Evolutionary conservation across 2,797 vertebrate genomes (phyloP), one percentile per base, ranked within the genome.

Genomic region (Acanthurus leucopareius): DNA sequence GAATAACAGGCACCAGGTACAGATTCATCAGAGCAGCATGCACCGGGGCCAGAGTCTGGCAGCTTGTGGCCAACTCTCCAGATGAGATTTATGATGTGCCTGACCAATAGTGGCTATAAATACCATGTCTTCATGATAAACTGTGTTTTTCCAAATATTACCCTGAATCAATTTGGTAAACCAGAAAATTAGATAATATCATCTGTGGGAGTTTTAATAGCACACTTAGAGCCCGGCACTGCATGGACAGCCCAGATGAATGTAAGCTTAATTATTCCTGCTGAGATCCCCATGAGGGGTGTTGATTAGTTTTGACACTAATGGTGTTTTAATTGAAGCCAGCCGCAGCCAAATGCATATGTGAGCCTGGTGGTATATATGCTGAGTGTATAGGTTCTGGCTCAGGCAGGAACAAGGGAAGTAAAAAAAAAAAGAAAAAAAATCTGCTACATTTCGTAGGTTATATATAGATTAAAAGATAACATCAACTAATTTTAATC

Each of bases 291-390:
- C 62, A 35, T 25, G 76, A 75, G 75, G 85, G 86, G 90, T 91
- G 91, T 92, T 91, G 93, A 94, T 94, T 91, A 83, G 81, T 80
- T 91, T 81, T 93, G 92, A 93, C 94, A 95, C 92, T 93, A 93
- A 94, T 93, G 83, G 89, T 69, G 90, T 93, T 94, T 94, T 95
- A 95, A 95, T 95, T 92, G 88, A 90, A 94, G 90, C 88, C 93
- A 94, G 92, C 62, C 89, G 62, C 52, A 44, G 90, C 88, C 91
- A 75, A 86, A 93, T 80, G 78, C 81, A 35, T 7, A 92, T 84
- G 91, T 79, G 85, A 84, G 88, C 69, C 72, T 42, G 48, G 77
- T 84, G 84, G 78, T 89, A 72, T 86, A 86, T 75, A 89, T 84
- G 73, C 87, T 84, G 78, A 67, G 91, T 0, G 4, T 32, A 32